Percentiles rank a stretch among this genome's conserved stretches.
Conservation (phyloP, 2,888 invertebrate species). For the Cistogaster globosa region DNA sequence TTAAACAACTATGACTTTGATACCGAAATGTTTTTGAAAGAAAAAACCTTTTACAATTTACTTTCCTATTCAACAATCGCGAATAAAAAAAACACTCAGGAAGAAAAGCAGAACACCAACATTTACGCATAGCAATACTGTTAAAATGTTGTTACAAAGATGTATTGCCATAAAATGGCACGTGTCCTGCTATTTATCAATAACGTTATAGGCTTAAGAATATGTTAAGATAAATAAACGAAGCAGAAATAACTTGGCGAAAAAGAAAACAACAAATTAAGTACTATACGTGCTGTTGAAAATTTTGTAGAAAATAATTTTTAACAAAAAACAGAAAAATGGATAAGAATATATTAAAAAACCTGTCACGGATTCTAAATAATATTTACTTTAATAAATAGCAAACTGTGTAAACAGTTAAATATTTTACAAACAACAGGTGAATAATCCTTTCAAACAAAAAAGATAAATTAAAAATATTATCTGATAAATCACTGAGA, state of each 20-base stretch:
- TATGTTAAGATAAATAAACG: slow-evolving; percentile 15
- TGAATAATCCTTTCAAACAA: slow-evolving; percentile 8
- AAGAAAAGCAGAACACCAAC: no score
- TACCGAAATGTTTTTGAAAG: not conserved
- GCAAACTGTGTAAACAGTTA: slow-evolving; percentile 21
- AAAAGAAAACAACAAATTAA: slow-evolving; percentile 38
- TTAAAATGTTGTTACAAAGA: slow-evolving; percentile 60
- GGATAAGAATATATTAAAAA: not conserved
- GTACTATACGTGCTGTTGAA: slow-evolving; percentile 37
- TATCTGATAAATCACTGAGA: not conserved
- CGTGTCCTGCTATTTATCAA: slow-evolving; percentile 24
- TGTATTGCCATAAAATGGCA: slow-evolving; percentile 47
- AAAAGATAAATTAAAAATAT: not conserved
- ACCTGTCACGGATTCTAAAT: slow-evolving; percentile 15
- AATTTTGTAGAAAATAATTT: slow-evolving; percentile 9
- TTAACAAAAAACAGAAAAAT: not conserved
- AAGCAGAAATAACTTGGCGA: not conserved
- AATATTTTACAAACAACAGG: slow-evolving; percentile 42
- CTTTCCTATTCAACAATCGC: not conserved
- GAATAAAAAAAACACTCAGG: not conserved
- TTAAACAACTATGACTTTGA: no score
- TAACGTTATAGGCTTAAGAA: slow-evolving; percentile 14
- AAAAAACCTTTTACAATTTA: not conserved
- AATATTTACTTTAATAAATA: slow-evolving; percentile 51
- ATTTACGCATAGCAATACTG: slow-evolving; percentile 5